Percentiles rank a stretch among this genome's conserved stretches.
phyloP scores from a whole-genome alignment of 1,140 invertebrate species.

The Drosophila lini region DNA sequence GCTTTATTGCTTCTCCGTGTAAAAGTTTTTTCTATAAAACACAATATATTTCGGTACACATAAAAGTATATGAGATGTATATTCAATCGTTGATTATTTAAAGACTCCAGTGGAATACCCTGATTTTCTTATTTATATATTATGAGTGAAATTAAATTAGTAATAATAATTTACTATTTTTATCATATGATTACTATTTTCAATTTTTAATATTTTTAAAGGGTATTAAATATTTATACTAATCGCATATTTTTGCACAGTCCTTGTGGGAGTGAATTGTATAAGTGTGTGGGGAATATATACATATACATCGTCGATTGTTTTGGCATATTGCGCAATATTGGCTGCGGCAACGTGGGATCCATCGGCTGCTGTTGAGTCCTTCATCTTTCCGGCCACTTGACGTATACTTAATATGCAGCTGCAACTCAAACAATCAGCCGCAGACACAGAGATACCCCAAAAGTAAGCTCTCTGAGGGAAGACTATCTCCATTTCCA shows the following conservation, averaged over 20 bases:
- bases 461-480: slow-evolving; percentile 3
- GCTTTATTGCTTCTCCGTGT: slow-evolving; percentile 41
- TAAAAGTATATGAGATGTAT: slow-evolving; percentile 10
- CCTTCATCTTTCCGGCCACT: slow-evolving; percentile 31
- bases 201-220: not conserved
- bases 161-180: too few species aligned
- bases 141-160: not conserved
- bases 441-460: slow-evolving; percentile 2
- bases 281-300: slow-evolving; percentile 12
- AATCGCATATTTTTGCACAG: not conserved
- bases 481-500: slow-evolving; percentile 22
- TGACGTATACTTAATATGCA: slow-evolving; percentile 50
- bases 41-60: slow-evolving; percentile 32
- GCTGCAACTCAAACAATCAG: slow-evolving; percentile 28
- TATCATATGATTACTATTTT: not conserved
- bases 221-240: not conserved
- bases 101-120: not conserved
- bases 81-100: too few species aligned
- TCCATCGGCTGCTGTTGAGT: slow-evolving; percentile 30
- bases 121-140: not conserved
- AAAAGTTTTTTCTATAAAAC: slow-evolving; percentile 31
- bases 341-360: slow-evolving; percentile 20
- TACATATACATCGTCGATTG: slow-evolving; percentile 38
- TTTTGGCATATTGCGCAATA: slow-evolving; percentile 58
- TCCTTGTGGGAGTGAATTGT: not conserved